Base-by-base conservation (phyloP, 2,797 vertebrate genomes). In the Paedocypris micromegethes region DNA sequence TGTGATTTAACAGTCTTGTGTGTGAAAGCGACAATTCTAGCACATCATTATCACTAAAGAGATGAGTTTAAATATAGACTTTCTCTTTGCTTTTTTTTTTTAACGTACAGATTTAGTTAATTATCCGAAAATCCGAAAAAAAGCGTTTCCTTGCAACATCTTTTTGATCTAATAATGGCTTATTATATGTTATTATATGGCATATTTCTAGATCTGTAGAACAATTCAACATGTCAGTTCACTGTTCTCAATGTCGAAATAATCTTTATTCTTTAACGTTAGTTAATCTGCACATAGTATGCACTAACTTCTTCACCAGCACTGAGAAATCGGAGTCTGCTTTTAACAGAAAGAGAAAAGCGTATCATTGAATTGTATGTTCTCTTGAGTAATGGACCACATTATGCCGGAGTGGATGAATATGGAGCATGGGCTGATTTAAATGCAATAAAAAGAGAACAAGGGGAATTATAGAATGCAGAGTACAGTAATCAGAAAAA, bases 381-480 rank as follows among this genome's bases (percentile, higher is more conserved):
- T 9, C 41, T 61, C 38, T 37, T 70, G 39, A 56, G 73, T 64
- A 71, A 71, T 58, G 5, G 53, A 62, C n/a, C 43, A 23, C 47
- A 71, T 67, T 63, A 63, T n/a, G 39, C 23, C 56, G 41, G 38
- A 37, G 63, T 39, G 7, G 52, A 65, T 37, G 58, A 62, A 65
- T 53, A 59, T 37, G 39, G 72, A 69, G 43, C 41, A 64, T 6
- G 70, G 42, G 44, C 4, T 61, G 48, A 47, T 66, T 66, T 51
- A 66, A 58, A 52, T 42, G 40, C 52, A 62, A 53, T 62, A 62
- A 70, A 23, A 66, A 42, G 42, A 42, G 59, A 59, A n/a, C 64
- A 41, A 49, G 48, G 41, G 52, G 68, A 55, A 37, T 40, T 40
- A 49, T 66, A 40, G 58, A 54, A 66, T 46, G 53, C 43, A 55